Evolutionary conservation across 2,888 invertebrate species (phyloP).

Genomic region (Drosophila falleni): DNA sequence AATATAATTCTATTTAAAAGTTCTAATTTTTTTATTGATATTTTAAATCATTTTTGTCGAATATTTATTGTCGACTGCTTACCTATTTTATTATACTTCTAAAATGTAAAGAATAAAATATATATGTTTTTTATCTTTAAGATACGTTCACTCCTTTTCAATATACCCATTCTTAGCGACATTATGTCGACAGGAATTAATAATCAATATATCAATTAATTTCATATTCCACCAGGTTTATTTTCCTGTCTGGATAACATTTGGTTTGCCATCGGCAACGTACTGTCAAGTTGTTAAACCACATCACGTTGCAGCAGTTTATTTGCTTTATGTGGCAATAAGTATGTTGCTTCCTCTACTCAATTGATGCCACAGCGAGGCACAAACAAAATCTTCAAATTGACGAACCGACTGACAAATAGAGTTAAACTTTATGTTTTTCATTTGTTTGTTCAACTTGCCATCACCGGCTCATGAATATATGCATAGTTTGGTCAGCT

Average conservation of each 20-base stretch:
- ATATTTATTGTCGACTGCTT: too few species aligned
- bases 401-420: conserved; percentile 20
- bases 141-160: too few species aligned
- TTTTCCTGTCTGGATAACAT: background rate
- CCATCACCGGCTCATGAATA: conserved; percentile 14
- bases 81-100: too few species aligned
- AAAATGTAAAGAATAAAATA: too few species aligned
- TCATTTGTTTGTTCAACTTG: conserved; percentile 16
- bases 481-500: conserved; percentile 49
- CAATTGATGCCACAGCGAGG: background rate
- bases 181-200: background rate
- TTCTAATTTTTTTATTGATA: too few species aligned
- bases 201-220: conserved; percentile 8
- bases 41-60: too few species aligned
- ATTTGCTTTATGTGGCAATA: conserved; percentile 34
- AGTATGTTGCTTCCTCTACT: conserved; percentile 9
- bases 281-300: conserved; percentile 34
- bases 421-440: conserved; percentile 10
- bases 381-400: conserved; percentile 27
- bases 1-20: too few species aligned
- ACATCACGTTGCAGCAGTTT: conserved; percentile 54
- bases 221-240: background rate
- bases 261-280: conserved; percentile 1
- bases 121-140: too few species aligned
- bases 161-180: too few species aligned